Base-by-base conservation (phyloP, 2,797 vertebrate genomes). In the Syndactyla subalaris region DNA sequence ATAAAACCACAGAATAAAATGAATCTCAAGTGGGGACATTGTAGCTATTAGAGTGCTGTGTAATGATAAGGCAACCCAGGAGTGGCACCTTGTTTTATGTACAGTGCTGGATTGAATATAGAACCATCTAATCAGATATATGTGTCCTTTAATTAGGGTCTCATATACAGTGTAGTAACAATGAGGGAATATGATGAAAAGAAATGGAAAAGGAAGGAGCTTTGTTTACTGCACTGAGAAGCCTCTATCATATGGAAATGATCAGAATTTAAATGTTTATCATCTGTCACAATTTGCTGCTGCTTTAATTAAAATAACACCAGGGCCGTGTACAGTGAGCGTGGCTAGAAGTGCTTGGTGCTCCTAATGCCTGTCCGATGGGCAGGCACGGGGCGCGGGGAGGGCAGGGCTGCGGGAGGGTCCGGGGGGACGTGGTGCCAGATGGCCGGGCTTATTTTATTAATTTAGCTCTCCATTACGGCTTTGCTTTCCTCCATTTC, bases 381-480 rank as follows among this genome's bases (percentile, higher is more conserved):
- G 93, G 94, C 12, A 92, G 88, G 84, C 81, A 46, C 73, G 89
- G 84, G 92, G 9, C 68, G 12, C 41, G 3, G 80, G 26, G 71
- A 76, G 85, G 94, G 79, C 90, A 92, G 51, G 71, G 12, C 88
- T 83, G 95, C 71, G 10, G 89, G 75, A 73, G 12, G 41, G 29
- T 95, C 97, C 92, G 59, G 18, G 79, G 97, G 97, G 97, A 97
- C 5, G 48, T 24, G 82, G 41, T 49, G 89, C 95, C 97, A 97
- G 97, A 97, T 97, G 97, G 96, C 85, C 72, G 13, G 81, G 86
- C 85, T 97, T 68, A 38, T 95, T 97, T 97, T 95, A 96, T 97
- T 97, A 87, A 95, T 96, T 97, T 95, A 89, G 61, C 14, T 48
- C 91, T 94, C 81, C 82, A 85, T 96, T 91, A 88, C 2, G 26